Conservation (phyloP, 2,113 vertebrate species). For the Malurus melanocephalus region DNA sequence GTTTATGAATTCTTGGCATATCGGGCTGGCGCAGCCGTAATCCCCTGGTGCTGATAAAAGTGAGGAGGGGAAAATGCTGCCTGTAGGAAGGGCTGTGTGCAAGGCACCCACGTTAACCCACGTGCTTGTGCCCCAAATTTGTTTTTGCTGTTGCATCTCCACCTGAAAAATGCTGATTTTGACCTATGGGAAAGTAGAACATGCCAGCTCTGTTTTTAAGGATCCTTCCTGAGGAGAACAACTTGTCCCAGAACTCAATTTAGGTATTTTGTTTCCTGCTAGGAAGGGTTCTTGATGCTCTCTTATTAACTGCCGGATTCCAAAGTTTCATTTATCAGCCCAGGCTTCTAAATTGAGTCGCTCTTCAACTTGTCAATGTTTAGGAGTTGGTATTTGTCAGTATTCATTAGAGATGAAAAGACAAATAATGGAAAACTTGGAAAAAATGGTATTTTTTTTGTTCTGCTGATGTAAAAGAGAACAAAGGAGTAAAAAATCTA, state of each 20-base stretch:
- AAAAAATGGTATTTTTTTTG: accelerated
- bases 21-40: not conserved
- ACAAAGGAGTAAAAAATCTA: not conserved
- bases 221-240: not conserved
- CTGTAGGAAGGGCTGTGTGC: not conserved
- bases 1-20: not conserved
- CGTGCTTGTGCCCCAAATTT: not conserved
- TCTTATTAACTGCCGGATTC: not conserved
- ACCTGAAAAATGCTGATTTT: not conserved
- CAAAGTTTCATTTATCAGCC: not conserved
- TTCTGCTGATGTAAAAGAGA: not conserved
- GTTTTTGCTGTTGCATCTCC: not conserved
- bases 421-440: not conserved
- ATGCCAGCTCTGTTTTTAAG: not conserved
- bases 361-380: not conserved
- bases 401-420: not conserved
- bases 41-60: not conserved
- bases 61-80: not conserved
- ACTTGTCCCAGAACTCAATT: not conserved
- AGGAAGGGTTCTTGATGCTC: not conserved
- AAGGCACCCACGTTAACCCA: not conserved
- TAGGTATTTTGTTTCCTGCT: not conserved
- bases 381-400: not conserved
- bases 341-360: not conserved
- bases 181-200: not conserved